Base-by-base conservation (phyloP, 1,140 invertebrate species). In the Drosophila navojoa region DNA sequence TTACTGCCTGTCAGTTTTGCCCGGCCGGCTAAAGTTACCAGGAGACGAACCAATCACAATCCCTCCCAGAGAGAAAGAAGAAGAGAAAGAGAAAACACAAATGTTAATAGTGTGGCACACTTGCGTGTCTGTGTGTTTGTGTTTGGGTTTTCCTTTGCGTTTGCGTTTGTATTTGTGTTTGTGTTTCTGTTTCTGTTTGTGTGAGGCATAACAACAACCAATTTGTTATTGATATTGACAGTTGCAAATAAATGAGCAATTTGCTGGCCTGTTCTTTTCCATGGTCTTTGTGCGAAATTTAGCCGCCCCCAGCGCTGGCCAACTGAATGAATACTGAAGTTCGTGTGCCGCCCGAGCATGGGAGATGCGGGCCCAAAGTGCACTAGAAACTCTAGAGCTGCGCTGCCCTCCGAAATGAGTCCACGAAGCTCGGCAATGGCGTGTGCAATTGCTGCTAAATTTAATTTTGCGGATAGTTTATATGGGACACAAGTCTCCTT, bases 191-290 rank as follows among this genome's bases (percentile, higher is more conserved):
- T 45, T 63, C 53, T 54, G 71, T 64, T 57, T 86, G 82, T 81
- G 80, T 61, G 75, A 57, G 71, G 79, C 80, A 80, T 82, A 89
- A 89, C 84, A 89, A 89, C 84, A 86, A 73, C 71, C 71, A 73
- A 89, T 89, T 89, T 89, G 84, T 89, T 89, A 89, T 89, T 89
- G 84, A 89, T 89, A 89, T 89, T 89, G 84, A 89, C 84, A 89
- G 84, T 87, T 89, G 84, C 80, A 89, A 89, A 89, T 89, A 89
- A 89, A 89, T 89, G 84, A 89, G 84, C 84, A 89, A 89, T 89
- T 89, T 80, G 69, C 84, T 71, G 61, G 70, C 77, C 60, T 72
- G 52, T 62, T 72, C 62, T 67, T 57, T 76, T 50, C 58, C 25
- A 59, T 47, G 19, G 50, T 58, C 25, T 44, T 50, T 77, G 59